phyloP scores from a whole-genome alignment of 2,113 vertebrate genomes.

The Podocnemis expansa region DNA sequence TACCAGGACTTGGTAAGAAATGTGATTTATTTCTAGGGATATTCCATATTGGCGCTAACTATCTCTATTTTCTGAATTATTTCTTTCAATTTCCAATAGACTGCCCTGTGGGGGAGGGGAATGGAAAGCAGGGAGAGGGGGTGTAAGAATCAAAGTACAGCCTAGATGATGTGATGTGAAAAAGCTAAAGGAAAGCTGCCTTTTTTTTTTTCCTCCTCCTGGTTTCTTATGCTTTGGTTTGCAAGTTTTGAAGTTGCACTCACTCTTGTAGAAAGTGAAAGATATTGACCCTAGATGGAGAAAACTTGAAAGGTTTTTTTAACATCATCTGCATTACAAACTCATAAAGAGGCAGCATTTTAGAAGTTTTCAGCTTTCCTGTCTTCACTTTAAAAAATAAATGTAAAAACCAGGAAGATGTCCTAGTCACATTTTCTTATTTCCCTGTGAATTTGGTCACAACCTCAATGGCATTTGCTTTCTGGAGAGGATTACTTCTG shows the following conservation, averaged over 20 bases:
- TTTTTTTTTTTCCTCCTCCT: background rate
- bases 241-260: background rate
- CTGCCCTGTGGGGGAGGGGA: background rate
- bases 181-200: background rate
- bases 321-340: background rate
- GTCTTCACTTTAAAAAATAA: background rate
- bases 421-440: background rate
- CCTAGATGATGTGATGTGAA: background rate
- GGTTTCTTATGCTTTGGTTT: background rate
- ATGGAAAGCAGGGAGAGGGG: too few relatives aligned
- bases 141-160: background rate
- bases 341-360: background rate
- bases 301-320: background rate
- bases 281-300: background rate
- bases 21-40: background rate
- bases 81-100: background rate
- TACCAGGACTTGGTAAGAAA: constrained; percentile 93
- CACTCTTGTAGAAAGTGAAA: background rate
- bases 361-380: background rate
- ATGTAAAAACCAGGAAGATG: background rate
- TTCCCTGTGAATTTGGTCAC: background rate
- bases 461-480: background rate
- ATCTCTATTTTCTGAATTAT: background rate
- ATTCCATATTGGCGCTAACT: background rate
- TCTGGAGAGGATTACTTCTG: background rate